Evolutionary conservation across 2,797 vertebrate genomes (phyloP).

Genomic region (Saxicola maurus): DNA sequence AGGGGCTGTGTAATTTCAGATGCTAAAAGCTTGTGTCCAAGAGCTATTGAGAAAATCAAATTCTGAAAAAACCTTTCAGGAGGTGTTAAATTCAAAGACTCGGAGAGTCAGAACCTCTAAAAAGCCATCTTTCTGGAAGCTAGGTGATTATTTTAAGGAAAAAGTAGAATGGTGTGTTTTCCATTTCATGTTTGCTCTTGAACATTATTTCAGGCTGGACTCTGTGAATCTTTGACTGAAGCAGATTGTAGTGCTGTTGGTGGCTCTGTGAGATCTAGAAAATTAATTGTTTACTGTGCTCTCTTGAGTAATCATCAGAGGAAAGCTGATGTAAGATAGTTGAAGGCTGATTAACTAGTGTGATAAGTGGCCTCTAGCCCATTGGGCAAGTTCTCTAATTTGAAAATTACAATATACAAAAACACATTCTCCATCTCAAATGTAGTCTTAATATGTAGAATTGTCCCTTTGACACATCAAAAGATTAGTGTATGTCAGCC

Average conservation of each 20-base stretch:
- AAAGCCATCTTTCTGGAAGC: not conserved
- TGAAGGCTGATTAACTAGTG: not conserved
- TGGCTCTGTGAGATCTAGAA: not conserved
- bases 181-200: not conserved
- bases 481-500: not conserved
- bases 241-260: not conserved
- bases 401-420: not conserved
- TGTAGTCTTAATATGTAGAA: not conserved
- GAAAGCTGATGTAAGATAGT: not conserved
- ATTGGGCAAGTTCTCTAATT: not conserved
- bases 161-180: not conserved
- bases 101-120: rapidly evolving
- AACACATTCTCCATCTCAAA: not conserved
- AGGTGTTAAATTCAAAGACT: not conserved
- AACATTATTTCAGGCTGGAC: not conserved
- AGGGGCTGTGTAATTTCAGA: not conserved
- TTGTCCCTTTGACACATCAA: not conserved
- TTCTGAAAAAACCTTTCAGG: not conserved
- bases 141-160: not conserved
- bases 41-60: not conserved
- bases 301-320: not conserved
- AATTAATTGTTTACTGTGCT: not conserved
- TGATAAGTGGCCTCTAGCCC: not conserved
- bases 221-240: not conserved
- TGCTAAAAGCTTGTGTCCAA: not conserved